Conservation (phyloP, 2,113 vertebrate genomes). For the Laticauda colubrina region DNA sequence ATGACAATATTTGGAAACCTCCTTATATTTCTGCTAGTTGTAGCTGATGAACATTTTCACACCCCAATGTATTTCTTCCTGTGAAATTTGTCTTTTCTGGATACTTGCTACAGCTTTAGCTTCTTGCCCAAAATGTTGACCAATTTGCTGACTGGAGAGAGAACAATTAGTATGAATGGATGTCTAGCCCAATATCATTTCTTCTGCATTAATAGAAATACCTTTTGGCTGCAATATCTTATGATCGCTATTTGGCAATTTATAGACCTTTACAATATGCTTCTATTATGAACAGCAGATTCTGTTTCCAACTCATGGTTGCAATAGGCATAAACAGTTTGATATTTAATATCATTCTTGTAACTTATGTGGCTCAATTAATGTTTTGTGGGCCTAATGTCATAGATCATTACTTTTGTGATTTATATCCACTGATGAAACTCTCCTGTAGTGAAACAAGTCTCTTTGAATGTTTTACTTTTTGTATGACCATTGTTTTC, state of each 20-base stretch:
- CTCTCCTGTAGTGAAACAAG: not conserved
- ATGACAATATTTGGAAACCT: slow-evolving; percentile 20
- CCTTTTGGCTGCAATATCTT: slow-evolving; percentile 1
- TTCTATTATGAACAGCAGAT: not conserved
- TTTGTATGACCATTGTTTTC: not conserved
- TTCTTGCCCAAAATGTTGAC: not conserved
- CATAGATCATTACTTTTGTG: not conserved
- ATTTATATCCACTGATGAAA: not conserved
- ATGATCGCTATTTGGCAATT: not conserved
- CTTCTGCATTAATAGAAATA: not conserved
- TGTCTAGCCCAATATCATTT: not conserved
- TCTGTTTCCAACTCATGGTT: not conserved
- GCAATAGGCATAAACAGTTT: not conserved
- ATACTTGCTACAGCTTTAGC: not conserved
- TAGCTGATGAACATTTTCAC: slow-evolving; percentile 26
- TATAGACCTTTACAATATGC: not conserved
- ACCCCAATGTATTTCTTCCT: slow-evolving; percentile 59
- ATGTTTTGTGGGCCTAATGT: not conserved
- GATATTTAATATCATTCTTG: not conserved
- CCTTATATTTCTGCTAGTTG: slow-evolving; percentile 40
- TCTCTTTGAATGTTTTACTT: not conserved
- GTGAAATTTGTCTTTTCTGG: slow-evolving; percentile 7
- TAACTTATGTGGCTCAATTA: not conserved
- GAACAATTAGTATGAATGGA: not conserved
- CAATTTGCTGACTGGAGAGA: not conserved